Percentiles rank a stretch among this genome's conserved stretches.
Evolutionary conservation across 2,113 vertebrate species (phyloP).

Genomic region (Prinia subflava): DNA sequence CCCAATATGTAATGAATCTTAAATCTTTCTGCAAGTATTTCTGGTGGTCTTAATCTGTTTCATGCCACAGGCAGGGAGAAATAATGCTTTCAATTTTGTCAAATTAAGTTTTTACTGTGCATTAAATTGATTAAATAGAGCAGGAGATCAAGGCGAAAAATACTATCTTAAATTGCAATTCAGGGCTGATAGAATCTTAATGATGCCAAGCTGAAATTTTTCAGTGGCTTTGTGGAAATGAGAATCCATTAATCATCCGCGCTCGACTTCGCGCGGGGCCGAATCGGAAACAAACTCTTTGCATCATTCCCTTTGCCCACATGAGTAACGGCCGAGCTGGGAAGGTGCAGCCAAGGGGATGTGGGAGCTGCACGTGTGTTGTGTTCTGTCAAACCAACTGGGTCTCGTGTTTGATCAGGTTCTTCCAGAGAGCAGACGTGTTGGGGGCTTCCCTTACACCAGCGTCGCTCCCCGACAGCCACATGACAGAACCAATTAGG

Average conservation of each 20-base stretch:
- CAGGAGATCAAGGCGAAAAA: constrained; percentile 13
- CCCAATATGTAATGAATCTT: not conserved
- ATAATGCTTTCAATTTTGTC: constrained; percentile 5
- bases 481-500: constrained; percentile 12
- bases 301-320: not conserved
- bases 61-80: not conserved
- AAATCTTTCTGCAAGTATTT: constrained; percentile 12
- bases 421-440: not conserved
- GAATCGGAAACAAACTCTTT: not conserved
- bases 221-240: not conserved
- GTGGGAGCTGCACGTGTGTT: not conserved
- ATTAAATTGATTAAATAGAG: constrained; percentile 52
- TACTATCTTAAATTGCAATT: constrained; percentile 10
- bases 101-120: constrained; percentile 44
- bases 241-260: not conserved
- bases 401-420: not conserved
- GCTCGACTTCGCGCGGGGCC: fast-evolving
- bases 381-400: not conserved
- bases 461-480: fast-evolving
- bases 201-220: not conserved
- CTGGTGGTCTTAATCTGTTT: constrained; percentile 28
- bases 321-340: not conserved
- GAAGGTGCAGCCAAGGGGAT: fast-evolving
- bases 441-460: not conserved
- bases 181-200: constrained; percentile 44